Base-by-base conservation (phyloP, 2,888 invertebrate species). In the Leptopilina myrica region DNA sequence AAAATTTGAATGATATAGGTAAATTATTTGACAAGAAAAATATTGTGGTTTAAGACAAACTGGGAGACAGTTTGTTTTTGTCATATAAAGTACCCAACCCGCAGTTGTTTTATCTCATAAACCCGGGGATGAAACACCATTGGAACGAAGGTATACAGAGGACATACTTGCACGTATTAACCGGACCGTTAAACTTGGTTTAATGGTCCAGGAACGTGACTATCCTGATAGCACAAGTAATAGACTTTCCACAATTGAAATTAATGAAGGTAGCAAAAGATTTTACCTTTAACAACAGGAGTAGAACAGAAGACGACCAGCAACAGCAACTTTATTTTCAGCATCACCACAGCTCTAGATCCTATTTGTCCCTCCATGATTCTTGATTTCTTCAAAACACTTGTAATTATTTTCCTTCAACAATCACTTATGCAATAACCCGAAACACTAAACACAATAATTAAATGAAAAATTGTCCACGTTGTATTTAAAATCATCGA, bases 211-310 rank as follows among this genome's bases (percentile, higher is more conserved):
- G 73, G 73, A 69, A 69, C 53, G 69, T 33, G 73, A 56, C 9
- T 73, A 56, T 9, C n/a, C 56, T 33, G 56, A 56, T 73, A n/a
- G 73, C 73, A 33, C 73, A 73, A 56, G 56, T 73, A 73, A 73
- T 56, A 53, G 73, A 73, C 73, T 56, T 73, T 73, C 73, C 73
- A 56, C 73, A 73, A 73, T 73, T 73, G 73, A 56, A 69, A 56
- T 53, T 64, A 76, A 76, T 64, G 76, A 40, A 43, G 46, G 53
- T 56, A 33, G 62, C 62, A 14, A 64, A 64, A 20, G 26, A 12
- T n/a, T 81, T 76, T 66, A 88, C 89, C 89, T 88, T 87, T 87
- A 76, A 84, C 87, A 76, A 84, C 81, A 78, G 88, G 83, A 77
- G 85, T 84, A 69, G 85, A 82, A 80, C 84, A 85, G 65, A 86